These are phyloP conservation scores for Archivesica marissinica DNA, from an alignment of 1,140 invertebrate species.

Conservation along the genomic window DNA sequence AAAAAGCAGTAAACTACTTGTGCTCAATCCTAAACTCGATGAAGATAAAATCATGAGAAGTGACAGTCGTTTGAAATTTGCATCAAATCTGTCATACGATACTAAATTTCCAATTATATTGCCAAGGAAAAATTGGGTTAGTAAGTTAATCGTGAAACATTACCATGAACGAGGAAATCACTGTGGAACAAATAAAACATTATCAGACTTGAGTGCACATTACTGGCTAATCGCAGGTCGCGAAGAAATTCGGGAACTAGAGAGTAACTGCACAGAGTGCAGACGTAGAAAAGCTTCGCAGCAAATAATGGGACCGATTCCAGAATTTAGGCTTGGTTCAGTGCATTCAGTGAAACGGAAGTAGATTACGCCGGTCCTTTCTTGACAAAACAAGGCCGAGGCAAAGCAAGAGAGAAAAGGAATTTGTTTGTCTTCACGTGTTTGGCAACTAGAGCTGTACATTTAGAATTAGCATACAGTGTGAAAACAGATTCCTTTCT, in stretches of 20 bases:
- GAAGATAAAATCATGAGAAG: conserved; percentile 28
- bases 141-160: conserved; percentile 10
- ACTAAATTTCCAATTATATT: neutral
- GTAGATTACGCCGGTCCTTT: conserved; percentile 60
- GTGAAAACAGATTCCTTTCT: conserved; percentile 55
- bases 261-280: neutral
- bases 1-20: conserved; percentile 9
- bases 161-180: neutral
- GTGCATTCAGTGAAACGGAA: neutral
- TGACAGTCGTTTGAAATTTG: conserved; percentile 10
- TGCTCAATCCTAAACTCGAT: conserved; percentile 44
- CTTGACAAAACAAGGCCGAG: conserved; percentile 17
- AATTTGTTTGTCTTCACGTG: conserved; percentile 52
- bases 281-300: neutral
- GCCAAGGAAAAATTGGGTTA: conserved; percentile 1
- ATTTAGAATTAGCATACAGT: conserved; percentile 40
- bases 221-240: conserved; percentile 2
- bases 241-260: neutral
- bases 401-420: conserved; percentile 39
- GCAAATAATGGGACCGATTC: conserved; percentile 45
- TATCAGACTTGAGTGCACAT: neutral
- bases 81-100: neutral
- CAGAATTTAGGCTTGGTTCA: conserved; percentile 14
- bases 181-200: conserved; percentile 22
- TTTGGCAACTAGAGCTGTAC: conserved; percentile 51